phyloP scores from a whole-genome alignment of 2,888 invertebrate genomes.

The Venusia cambrica region DNA sequence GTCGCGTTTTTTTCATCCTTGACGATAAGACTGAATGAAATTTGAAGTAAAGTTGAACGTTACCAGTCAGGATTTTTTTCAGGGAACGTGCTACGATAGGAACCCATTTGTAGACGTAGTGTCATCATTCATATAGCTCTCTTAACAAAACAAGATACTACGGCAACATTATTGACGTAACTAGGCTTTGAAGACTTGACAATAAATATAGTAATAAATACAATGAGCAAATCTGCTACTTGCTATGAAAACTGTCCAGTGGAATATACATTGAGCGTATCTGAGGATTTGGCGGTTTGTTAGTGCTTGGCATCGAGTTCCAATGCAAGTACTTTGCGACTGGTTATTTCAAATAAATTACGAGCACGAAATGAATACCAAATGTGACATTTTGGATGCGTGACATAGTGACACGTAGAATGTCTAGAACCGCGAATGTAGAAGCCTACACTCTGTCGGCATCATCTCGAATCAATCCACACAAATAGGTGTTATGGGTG shows the following conservation, averaged over 20 bases:
- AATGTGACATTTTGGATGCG: slow-evolving; percentile 38
- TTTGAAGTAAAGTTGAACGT: slow-evolving; percentile 53
- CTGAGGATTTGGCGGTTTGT: slow-evolving; percentile 56
- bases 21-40: too few relatives aligned
- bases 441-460: slow-evolving; percentile 46
- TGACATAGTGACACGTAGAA: slow-evolving; percentile 64
- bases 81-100: slow-evolving; percentile 41
- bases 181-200: slow-evolving; percentile 61
- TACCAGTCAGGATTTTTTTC: slow-evolving; percentile 17
- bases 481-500: too few relatives aligned
- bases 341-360: slow-evolving; percentile 41
- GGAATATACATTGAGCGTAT: slow-evolving; percentile 59
- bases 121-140: slow-evolving; percentile 70
- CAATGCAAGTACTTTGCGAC: slow-evolving; percentile 61
- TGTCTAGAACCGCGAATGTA: slow-evolving; percentile 45
- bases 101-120: slow-evolving; percentile 53
- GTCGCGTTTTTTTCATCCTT: too few relatives aligned
- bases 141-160: slow-evolving; percentile 66
- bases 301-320: slow-evolving; percentile 35
- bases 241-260: slow-evolving; percentile 39
- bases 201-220: slow-evolving; percentile 59
- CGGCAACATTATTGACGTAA: slow-evolving; percentile 67
- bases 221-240: slow-evolving; percentile 57
- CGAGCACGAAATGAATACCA: slow-evolving; percentile 42
- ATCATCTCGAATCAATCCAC: too few relatives aligned